Base-by-base conservation (phyloP, 2,113 vertebrate species). In the Carassius auratus region DNA sequence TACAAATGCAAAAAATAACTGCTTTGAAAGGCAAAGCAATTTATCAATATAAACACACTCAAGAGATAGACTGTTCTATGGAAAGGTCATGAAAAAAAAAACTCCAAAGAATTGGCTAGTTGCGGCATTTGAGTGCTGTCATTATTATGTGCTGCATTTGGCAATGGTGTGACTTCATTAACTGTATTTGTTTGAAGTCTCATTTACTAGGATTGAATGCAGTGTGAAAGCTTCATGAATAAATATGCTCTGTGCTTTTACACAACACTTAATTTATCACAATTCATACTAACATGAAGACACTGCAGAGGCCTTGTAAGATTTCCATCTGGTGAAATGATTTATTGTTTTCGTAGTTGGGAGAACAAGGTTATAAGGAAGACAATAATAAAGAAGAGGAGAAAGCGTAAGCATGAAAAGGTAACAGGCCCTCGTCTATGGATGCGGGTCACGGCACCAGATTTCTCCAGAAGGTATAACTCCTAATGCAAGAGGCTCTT, bases 231-330 rank as follows among this genome's bases (percentile, higher is more conserved):
- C 80, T 36, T 82, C 64, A 66, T 82, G 64, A 82, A 68, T 69
- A 69, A 82, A 82, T 69, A 69, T 69, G 45, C 48, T 26, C 38
- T 81, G 23, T 81, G 79, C 80, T 82, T 82, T 52, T 52, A 69
- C 42, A 69, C 80, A 81, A 48, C 59, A 66, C 36, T 30, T 81
- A 64, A 81, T 66, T 81, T 55, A 68, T 82, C 45, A 21, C 45
- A 82, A 52, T 69, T 52, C 21, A 69, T 52, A 33, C 42, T 69
- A 69, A 52, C 45, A 68, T n/a, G 42, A 68, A 81, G n/a, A 80
- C 77, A 82, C 50, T 30, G 42, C 8, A 7, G 64, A 82, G 42
- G 57, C 80, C 61, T 26, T 2, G 9, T 62, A 81, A 4, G 5
- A 48, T 69, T 82, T 82, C 62, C 64, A 36, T 82, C 64, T 82